phyloP scores from a whole-genome alignment of 2,113 vertebrate genomes.

The Muntiacus muntjak region DNA sequence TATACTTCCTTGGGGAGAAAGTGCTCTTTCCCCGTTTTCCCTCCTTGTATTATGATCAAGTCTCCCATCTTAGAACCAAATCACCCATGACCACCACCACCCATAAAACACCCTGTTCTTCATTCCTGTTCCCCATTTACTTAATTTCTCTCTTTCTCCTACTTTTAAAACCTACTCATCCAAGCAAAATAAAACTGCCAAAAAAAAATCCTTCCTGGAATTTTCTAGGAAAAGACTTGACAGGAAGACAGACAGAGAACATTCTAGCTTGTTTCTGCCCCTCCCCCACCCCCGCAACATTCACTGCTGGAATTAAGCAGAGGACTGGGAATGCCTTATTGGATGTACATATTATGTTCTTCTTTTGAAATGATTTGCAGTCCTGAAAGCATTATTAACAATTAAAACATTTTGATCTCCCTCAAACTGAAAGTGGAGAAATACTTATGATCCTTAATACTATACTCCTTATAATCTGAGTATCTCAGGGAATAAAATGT shows the following conservation, averaged over 20 bases:
- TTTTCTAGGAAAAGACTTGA: background rate
- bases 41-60: background rate
- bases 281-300: no score
- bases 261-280: background rate
- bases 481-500: background rate
- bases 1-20: background rate
- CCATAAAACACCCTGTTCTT: background rate
- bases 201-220: background rate
- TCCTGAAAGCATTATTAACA: background rate
- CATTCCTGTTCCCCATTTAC: background rate
- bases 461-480: background rate
- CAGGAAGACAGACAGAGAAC: background rate
- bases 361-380: background rate
- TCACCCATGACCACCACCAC: background rate
- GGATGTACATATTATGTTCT: background rate
- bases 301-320: background rate
- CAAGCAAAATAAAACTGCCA: background rate
- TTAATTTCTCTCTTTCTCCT: background rate
- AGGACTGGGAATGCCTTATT: background rate
- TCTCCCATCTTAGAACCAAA: background rate
- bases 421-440: background rate
- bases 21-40: background rate
- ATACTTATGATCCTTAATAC: background rate
- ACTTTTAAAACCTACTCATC: background rate
- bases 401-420: background rate